Evolutionary conservation across 2,113 vertebrate genomes (phyloP).

Genomic region (Microcebus griseorufus): DNA sequence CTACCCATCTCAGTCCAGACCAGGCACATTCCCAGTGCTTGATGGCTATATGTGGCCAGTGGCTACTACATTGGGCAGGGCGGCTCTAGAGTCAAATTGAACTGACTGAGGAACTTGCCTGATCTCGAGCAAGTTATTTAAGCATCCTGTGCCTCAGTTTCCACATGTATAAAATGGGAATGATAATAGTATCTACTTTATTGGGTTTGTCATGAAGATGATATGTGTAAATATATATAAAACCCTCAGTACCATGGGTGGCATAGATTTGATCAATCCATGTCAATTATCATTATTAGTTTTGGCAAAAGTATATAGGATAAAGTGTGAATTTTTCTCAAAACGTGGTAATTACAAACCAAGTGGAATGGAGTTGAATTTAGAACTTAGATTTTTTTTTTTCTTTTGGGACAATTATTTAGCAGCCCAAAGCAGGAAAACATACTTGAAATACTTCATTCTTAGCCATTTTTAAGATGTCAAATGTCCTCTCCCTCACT

Average conservation of each 20-base stretch:
- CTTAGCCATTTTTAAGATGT: neutral
- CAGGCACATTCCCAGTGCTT: neutral
- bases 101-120: neutral
- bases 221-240: neutral
- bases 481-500: neutral
- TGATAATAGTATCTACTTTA: neutral
- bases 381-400: neutral
- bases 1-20: neutral
- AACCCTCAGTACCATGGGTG: neutral
- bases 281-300: neutral
- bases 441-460: neutral
- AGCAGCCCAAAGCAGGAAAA: neutral
- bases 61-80: neutral
- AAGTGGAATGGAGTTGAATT: conserved; percentile 25
- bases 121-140: neutral
- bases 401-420: neutral
- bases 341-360: neutral
- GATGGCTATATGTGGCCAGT: neutral
- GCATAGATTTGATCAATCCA: neutral
- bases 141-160: neutral
- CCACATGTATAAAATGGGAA: neutral
- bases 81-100: neutral
- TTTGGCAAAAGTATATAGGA: neutral
- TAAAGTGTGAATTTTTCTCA: conserved; percentile 1
- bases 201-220: neutral